Evolutionary conservation across 2,888 invertebrate species (phyloP).

Genomic region (Lutraria lutraria): DNA sequence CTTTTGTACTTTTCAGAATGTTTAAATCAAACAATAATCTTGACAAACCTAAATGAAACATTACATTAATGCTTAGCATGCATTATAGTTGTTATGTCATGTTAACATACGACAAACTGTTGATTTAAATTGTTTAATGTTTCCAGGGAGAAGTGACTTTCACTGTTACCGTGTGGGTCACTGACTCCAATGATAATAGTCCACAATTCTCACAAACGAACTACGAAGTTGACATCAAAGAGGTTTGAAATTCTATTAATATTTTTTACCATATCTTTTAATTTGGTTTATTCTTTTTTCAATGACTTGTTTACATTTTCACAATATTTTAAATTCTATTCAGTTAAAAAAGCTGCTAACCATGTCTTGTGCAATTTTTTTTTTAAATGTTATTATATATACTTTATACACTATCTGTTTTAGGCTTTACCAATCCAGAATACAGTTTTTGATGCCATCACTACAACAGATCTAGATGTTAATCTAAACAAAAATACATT

Average conservation of each 20-base stretch:
- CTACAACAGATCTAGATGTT: conserved; percentile 72
- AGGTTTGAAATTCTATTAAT: conserved; percentile 52
- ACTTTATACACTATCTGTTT: background rate
- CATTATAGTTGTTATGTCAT: background rate
- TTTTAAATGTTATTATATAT: too few relatives aligned
- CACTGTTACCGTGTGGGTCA: conserved; percentile 48
- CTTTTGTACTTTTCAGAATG: too few relatives aligned
- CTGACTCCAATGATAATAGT: conserved; percentile 77
- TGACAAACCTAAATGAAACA: too few relatives aligned
- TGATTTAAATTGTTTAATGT: background rate
- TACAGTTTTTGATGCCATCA: conserved; percentile 67
- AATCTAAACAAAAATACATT: conserved; percentile 66
- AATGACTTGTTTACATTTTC: background rate
- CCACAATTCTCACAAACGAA: conserved; percentile 64
- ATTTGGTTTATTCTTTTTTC: background rate
- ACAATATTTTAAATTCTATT: background rate
- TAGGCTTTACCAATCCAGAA: conserved; percentile 70
- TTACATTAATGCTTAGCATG: too few relatives aligned
- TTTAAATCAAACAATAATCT: too few relatives aligned
- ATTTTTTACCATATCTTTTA: background rate
- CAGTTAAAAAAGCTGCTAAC: too few relatives aligned
- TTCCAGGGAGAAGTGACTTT: background rate
- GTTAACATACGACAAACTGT: too few relatives aligned
- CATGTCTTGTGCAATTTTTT: too few relatives aligned
- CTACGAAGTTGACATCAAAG: conserved; percentile 52